Conservation (phyloP, 2,113 vertebrate genomes). For the Parotia lawesii region DNA sequence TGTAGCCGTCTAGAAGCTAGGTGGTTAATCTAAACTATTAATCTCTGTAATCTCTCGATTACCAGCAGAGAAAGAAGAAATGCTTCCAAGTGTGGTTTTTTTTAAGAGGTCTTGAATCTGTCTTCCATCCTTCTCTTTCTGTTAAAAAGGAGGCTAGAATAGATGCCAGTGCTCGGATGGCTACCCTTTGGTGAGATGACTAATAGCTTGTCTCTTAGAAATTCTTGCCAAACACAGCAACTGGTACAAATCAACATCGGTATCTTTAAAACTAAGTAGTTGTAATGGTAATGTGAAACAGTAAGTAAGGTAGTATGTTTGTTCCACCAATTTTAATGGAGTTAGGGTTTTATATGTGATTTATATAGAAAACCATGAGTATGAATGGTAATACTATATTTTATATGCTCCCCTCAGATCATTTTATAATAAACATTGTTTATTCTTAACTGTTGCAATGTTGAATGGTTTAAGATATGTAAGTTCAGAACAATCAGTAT, state of each 20-base stretch:
- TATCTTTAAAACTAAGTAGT: background rate
- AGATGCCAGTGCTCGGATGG: background rate
- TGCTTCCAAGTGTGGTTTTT: background rate
- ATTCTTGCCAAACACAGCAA: background rate
- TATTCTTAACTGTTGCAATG: background rate
- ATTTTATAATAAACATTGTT: background rate
- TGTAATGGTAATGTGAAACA: background rate
- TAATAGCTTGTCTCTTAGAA: background rate
- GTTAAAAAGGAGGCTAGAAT: background rate
- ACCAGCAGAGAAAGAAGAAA: background rate
- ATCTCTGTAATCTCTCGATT: background rate
- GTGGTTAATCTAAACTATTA: background rate
- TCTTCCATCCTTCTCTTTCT: background rate
- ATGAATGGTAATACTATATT: background rate
- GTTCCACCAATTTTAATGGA: background rate
- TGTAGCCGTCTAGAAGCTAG: background rate
- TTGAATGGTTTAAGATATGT: background rate
- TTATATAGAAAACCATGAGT: background rate
- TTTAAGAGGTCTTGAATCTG: background rate
- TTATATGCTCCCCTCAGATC: background rate
- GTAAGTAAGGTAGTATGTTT: background rate
- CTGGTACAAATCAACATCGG: background rate
- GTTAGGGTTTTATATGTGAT: background rate
- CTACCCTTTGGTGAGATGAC: background rate
- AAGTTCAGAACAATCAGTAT: background rate